Evolutionary conservation across 2,113 vertebrate genomes (phyloP).

Genomic region (Cairina moschata): DNA sequence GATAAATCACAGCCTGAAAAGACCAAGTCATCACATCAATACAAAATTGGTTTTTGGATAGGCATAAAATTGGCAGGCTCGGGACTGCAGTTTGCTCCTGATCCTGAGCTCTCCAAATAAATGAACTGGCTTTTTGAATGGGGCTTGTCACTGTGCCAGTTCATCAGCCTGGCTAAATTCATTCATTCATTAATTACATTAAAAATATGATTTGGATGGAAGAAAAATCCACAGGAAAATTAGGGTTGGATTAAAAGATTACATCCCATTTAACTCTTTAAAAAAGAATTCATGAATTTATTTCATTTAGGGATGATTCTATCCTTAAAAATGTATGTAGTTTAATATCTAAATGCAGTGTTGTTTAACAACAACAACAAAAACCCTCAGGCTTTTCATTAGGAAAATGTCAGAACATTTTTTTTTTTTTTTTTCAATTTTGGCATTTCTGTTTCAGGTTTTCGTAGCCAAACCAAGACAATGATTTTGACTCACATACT

Average conservation of each 20-base stretch:
- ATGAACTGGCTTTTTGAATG: neutral
- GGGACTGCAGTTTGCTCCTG: neutral
- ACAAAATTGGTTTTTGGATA: neutral
- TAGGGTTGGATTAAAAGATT: neutral
- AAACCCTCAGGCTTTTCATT: neutral
- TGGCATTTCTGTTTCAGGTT: neutral
- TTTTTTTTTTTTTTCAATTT: neutral
- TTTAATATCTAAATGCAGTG: neutral
- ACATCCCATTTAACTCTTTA: neutral
- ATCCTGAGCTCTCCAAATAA: neutral
- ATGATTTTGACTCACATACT: neutral
- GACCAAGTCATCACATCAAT: neutral
- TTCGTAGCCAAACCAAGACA: neutral
- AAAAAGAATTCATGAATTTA: neutral
- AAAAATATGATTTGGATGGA: neutral
- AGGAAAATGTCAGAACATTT: neutral
- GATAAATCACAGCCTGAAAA: neutral
- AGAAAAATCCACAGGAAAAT: neutral
- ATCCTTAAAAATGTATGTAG: neutral
- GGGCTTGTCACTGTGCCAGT: neutral
- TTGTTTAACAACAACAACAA: neutral
- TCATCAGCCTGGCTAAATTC: neutral
- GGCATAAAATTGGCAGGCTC: neutral
- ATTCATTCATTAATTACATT: neutral
- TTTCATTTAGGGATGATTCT: neutral